phyloP scores from a whole-genome alignment of 1,140 invertebrate genomes.

The Charaxes varanes region DNA sequence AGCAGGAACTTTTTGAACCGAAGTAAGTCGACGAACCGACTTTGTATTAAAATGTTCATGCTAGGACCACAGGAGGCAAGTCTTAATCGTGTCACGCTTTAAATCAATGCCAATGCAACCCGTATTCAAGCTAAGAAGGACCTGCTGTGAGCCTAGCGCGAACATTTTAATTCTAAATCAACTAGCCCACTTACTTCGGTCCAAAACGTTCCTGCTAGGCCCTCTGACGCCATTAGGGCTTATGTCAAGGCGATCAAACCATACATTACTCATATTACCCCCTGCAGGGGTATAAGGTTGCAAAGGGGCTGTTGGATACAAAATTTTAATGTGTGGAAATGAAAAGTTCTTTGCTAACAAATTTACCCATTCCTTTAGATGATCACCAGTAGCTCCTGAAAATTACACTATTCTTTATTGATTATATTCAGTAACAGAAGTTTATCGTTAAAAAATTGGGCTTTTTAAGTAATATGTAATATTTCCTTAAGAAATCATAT shows the following conservation, averaged over 20 bases:
- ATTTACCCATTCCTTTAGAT: slow-evolving; percentile 79
- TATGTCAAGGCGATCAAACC: slow-evolving; percentile 81
- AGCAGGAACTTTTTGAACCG: too few species aligned
- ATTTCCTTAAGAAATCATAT: too few species aligned
- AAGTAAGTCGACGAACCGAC: too few species aligned
- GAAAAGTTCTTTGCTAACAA: slow-evolving; percentile 75
- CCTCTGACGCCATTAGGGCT: slow-evolving; percentile 76
- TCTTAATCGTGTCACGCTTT: too few species aligned
- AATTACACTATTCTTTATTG: slow-evolving; percentile 3
- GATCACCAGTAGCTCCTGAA: slow-evolving; percentile 77
- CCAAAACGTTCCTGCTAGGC: too few species aligned
- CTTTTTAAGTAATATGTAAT: not conserved
- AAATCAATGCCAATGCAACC: too few species aligned
- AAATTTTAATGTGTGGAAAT: slow-evolving; percentile 81
- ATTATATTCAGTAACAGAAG: not conserved
- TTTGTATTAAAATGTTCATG: too few species aligned
- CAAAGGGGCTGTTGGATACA: slow-evolving; percentile 82
- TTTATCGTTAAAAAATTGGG: not conserved
- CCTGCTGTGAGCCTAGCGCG: too few species aligned
- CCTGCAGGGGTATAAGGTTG: slow-evolving; percentile 79
- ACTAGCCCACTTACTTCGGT: too few species aligned
- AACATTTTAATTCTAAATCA: too few species aligned
- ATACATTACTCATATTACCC: slow-evolving; percentile 79
- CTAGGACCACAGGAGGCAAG: too few species aligned
- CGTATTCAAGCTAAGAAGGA: too few species aligned